Evolutionary conservation across 2,888 invertebrate genomes (phyloP).

Genomic region (Unio pictorum): DNA sequence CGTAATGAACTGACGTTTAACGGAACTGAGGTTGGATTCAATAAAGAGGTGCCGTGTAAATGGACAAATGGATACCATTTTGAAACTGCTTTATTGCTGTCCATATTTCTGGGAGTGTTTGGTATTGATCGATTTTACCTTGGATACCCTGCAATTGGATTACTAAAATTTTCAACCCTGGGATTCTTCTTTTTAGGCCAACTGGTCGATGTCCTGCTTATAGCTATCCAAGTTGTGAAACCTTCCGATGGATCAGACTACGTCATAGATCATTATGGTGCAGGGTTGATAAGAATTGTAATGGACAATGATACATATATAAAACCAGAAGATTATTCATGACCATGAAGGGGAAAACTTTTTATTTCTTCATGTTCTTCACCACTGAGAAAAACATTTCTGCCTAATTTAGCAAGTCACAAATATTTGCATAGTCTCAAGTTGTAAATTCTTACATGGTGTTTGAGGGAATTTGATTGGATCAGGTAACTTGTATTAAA

Average conservation of each 20-base stretch:
- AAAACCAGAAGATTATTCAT: constrained; percentile 32
- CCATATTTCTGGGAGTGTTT: constrained; percentile 98
- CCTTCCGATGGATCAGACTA: constrained; percentile 96
- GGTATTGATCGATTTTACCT: constrained; percentile 97
- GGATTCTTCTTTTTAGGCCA: constrained; percentile 97
- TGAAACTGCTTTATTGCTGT: constrained; percentile 91
- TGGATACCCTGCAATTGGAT: constrained; percentile 96
- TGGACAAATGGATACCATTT: constrained; percentile 97
- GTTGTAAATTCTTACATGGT: too few species aligned
- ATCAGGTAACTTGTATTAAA: too few species aligned
- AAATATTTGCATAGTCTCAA: too few species aligned
- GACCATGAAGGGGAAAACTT: too few species aligned
- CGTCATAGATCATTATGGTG: constrained; percentile 94
- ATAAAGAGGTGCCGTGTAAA: constrained; percentile 87
- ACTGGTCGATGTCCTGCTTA: constrained; percentile 93
- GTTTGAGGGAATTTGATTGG: too few species aligned
- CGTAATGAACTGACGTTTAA: constrained; percentile 69
- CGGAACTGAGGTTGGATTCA: constrained; percentile 79
- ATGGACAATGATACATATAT: constrained; percentile 81
- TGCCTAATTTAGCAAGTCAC: too few species aligned
- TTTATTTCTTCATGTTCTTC: too few species aligned
- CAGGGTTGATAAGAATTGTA: constrained; percentile 84
- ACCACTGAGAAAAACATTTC: too few species aligned
- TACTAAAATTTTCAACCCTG: constrained; percentile 94
- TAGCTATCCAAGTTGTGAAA: constrained; percentile 90